Evolutionary conservation across 2,113 vertebrate species (phyloP).

Genomic region (Columba livia): DNA sequence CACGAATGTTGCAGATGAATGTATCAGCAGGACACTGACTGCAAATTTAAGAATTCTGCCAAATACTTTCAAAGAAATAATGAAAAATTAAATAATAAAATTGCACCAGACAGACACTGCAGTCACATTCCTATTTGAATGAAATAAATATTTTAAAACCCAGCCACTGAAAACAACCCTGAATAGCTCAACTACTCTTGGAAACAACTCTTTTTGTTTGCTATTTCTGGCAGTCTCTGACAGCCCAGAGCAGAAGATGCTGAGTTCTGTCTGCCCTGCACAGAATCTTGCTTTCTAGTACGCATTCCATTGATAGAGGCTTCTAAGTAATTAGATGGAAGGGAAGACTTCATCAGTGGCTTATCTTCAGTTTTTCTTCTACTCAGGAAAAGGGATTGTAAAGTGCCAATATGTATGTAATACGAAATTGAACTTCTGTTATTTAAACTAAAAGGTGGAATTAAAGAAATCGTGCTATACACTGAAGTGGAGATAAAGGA

Average conservation of each 20-base stretch:
- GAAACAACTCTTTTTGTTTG: background rate
- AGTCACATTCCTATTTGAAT: background rate
- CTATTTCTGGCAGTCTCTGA: background rate
- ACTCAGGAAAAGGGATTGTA: background rate
- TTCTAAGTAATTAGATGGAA: background rate
- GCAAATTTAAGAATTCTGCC: background rate
- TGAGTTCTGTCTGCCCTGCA: background rate
- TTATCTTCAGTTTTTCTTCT: background rate
- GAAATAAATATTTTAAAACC: background rate
- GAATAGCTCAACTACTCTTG: background rate
- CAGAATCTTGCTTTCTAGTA: background rate
- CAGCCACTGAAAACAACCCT: background rate
- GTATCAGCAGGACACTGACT: background rate
- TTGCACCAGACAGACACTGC: background rate
- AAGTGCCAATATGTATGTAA: background rate
- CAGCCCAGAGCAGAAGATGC: background rate
- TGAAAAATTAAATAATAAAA: background rate
- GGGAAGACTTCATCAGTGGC: background rate
- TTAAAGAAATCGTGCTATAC: background rate
- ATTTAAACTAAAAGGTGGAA: background rate
- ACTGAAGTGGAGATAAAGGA: background rate
- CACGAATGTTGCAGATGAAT: background rate
- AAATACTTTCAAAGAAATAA: background rate
- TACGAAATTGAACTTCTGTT: background rate
- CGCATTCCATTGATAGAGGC: background rate